A percentile compares a stretch with the other conserved stretches of the same genome.
Conservation (phyloP, 2,113 vertebrate species). For the Hippoglossus stenolepis region DNA sequence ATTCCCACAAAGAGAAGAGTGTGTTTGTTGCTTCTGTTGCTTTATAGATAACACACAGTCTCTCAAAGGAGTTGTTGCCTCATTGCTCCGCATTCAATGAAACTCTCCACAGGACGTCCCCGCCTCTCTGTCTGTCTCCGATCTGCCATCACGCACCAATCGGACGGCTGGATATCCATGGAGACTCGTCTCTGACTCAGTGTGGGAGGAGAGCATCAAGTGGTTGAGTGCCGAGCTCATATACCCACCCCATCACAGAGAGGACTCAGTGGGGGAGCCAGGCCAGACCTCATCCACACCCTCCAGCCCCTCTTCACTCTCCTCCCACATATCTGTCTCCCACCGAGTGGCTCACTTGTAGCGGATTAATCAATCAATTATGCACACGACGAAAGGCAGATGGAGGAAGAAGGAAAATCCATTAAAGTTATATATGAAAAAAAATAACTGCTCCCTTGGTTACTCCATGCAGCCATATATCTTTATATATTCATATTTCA, state of each 20-base stretch:
- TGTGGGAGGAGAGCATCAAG: constrained; percentile 64
- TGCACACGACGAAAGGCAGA: constrained; percentile 11
- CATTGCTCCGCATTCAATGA: constrained; percentile 53
- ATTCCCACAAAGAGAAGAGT: background rate
- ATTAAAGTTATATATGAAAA: background rate
- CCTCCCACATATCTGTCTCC: constrained; percentile 55
- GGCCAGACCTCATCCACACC: constrained; percentile 37
- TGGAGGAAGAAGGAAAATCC: background rate
- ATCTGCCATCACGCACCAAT: constrained; percentile 52
- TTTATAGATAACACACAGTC: constrained; percentile 41
- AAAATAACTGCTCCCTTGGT: background rate
- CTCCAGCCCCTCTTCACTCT: constrained; percentile 27
- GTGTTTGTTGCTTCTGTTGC: background rate
- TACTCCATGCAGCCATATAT: background rate
- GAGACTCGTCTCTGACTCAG: constrained; percentile 64
- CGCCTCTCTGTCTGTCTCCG: constrained; percentile 32
- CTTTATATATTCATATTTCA: no score
- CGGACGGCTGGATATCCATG: constrained; percentile 64
- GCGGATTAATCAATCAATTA: constrained; percentile 52
- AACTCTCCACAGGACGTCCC: constrained; percentile 63
- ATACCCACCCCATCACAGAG: constrained; percentile 26
- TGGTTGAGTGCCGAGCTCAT: constrained; percentile 48
- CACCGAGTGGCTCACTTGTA: constrained; percentile 34
- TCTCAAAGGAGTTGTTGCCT: constrained; percentile 45
- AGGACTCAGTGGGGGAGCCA: constrained; percentile 48